phyloP scores from a whole-genome alignment of 2,797 vertebrate genomes.

The Furcifer pardalis region DNA sequence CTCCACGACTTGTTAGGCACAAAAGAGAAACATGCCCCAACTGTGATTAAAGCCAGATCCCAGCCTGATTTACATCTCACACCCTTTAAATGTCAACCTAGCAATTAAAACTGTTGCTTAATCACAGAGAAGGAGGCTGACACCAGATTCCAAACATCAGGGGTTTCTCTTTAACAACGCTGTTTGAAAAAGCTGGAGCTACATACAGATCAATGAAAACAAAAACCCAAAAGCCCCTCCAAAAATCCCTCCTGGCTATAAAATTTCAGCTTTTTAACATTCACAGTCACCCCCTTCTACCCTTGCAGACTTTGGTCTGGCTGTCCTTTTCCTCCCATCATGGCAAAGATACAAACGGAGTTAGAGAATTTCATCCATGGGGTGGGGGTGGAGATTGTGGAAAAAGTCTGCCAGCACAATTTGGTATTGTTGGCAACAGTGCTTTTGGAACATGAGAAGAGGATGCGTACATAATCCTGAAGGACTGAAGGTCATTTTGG shows the following conservation, averaged over 20 bases:
- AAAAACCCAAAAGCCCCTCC: background rate
- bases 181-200: slow-evolving; percentile 37
- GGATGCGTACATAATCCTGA: background rate
- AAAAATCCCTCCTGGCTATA: background rate
- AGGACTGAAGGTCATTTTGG: background rate
- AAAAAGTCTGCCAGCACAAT: background rate
- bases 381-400: background rate
- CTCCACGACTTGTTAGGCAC: slow-evolving; percentile 36
- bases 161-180: slow-evolving; percentile 22
- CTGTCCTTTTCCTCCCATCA: slow-evolving; percentile 26
- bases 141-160: slow-evolving; percentile 29
- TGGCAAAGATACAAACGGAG: slow-evolving; percentile 19
- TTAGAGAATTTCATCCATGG: background rate
- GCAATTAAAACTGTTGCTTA: slow-evolving; percentile 41
- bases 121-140: slow-evolving; percentile 26
- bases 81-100: slow-evolving; percentile 41
- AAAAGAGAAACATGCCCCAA: slow-evolving; percentile 28
- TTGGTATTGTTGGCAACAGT: slow-evolving; percentile 7
- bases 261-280: slow-evolving; percentile 29
- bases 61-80: slow-evolving; percentile 38
- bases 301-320: background rate
- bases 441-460: background rate
- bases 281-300: background rate
- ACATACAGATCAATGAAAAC: slow-evolving; percentile 36
- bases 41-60: slow-evolving; percentile 38